Conservation (phyloP, 1,140 invertebrate genomes). For the Drosophila micromelanica region DNA sequence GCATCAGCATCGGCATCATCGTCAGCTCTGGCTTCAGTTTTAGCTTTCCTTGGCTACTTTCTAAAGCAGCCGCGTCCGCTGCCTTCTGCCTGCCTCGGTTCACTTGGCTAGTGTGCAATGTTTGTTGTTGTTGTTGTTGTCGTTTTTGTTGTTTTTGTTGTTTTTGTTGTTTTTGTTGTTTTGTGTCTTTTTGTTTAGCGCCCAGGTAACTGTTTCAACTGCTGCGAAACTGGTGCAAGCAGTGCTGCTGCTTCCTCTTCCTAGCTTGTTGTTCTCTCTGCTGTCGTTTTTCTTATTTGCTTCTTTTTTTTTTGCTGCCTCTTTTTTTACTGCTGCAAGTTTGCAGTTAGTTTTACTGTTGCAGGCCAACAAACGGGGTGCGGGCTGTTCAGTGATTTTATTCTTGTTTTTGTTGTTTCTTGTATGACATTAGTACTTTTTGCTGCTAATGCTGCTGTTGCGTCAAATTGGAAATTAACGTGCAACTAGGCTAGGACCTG, state of each 20-base stretch:
- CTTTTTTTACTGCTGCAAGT: conserved; percentile 62
- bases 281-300: conserved; percentile 9
- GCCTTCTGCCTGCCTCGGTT: conserved; percentile 34
- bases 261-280: conserved; percentile 16
- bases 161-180: conserved; percentile 26
- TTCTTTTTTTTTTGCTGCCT: conserved; percentile 12
- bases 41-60: conserved; percentile 67
- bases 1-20: conserved; percentile 11
- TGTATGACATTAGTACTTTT: conserved; percentile 65
- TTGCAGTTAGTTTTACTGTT: conserved; percentile 80
- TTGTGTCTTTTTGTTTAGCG: conserved; percentile 67
- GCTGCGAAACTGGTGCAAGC: conserved; percentile 79
- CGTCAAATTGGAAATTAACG: conserved; percentile 77
- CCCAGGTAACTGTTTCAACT: conserved; percentile 75
- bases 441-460: conserved; percentile 45
- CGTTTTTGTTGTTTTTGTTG: conserved; percentile 21
- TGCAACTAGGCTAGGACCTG: conserved; percentile 68
- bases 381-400: conserved; percentile 13
- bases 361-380: conserved; percentile 3
- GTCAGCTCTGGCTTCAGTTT: conserved; percentile 36
- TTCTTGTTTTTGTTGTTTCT: conserved; percentile 43
- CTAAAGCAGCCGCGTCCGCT: conserved; percentile 54
- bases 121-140: conserved; percentile 13
- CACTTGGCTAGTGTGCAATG: conserved; percentile 56
- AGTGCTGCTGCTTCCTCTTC: conserved; percentile 32